These are phyloP conservation scores for Drosophila teissieri DNA, from an alignment of 1,140 invertebrate genomes.

Conservation along the genomic window DNA sequence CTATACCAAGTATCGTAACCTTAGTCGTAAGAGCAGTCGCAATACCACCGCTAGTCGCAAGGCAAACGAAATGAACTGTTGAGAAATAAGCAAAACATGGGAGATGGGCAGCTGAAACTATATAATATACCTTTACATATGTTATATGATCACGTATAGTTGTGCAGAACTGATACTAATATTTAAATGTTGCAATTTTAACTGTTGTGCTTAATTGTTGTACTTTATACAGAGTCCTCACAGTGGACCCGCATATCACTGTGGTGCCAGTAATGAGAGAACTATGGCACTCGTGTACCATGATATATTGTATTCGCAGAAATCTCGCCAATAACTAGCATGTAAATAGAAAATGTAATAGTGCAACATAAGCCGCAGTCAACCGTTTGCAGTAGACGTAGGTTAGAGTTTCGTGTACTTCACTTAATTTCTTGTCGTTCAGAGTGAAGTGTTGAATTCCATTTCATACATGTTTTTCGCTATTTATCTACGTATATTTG, in stretches of 20 bases:
- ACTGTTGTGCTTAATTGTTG: slow-evolving; percentile 48
- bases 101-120: slow-evolving; percentile 28
- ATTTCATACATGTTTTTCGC: slow-evolving; percentile 45
- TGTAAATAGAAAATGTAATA: slow-evolving; percentile 13
- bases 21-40: slow-evolving; percentile 65
- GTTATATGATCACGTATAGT: slow-evolving; percentile 47
- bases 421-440: slow-evolving; percentile 40
- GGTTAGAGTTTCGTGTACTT: slow-evolving; percentile 47
- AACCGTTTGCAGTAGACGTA: slow-evolving; percentile 45
- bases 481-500: slow-evolving; percentile 32
- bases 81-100: slow-evolving; percentile 12
- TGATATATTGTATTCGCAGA: slow-evolving; percentile 12
- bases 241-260: not conserved
- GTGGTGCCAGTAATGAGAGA: not conserved
- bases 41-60: slow-evolving; percentile 78
- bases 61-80: slow-evolving; percentile 66
- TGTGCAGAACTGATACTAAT: slow-evolving; percentile 74
- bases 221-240: slow-evolving; percentile 14
- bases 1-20: slow-evolving; percentile 69
- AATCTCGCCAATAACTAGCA: slow-evolving; percentile 4
- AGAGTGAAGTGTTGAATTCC: slow-evolving; percentile 38
- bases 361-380: slow-evolving; percentile 46
- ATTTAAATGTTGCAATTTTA: slow-evolving; percentile 62
- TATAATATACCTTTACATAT: slow-evolving; percentile 55
- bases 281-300: slow-evolving; percentile 7